Percentiles rank a stretch among this genome's conserved stretches.
phyloP scores from a whole-genome alignment of 2,797 vertebrate species.

The Pangasius mekongensis region DNA sequence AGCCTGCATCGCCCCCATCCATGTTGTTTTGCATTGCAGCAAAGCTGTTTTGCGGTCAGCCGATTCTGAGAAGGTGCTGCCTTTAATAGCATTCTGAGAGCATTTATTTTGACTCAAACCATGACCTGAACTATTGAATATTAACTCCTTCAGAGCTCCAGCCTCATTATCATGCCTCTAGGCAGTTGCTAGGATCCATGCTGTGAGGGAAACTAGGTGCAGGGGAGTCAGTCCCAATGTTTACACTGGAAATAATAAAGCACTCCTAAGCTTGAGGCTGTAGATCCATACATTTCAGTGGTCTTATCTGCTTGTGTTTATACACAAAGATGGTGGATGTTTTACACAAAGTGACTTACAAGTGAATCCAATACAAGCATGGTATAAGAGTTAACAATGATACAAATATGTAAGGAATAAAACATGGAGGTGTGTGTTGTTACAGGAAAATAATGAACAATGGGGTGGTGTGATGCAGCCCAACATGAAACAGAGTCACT shows the following conservation, averaged over 20 bases:
- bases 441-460: background rate
- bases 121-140: slow-evolving; percentile 1
- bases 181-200: slow-evolving; percentile 50
- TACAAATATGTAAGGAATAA: background rate
- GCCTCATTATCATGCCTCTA: slow-evolving; percentile 3
- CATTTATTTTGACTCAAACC: background rate
- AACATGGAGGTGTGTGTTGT: background rate
- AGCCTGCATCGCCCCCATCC: slow-evolving; percentile 34
- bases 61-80: background rate
- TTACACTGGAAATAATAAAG: slow-evolving; percentile 65
- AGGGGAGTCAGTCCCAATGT: slow-evolving; percentile 70
- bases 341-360: background rate
- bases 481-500: background rate
- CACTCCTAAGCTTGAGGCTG: background rate
- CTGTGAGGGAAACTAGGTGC: background rate
- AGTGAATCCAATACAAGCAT: background rate
- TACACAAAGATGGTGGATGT: background rate
- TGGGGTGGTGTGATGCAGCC: background rate
- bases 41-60: slow-evolving; percentile 46
- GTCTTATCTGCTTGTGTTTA: background rate
- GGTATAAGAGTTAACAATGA: background rate
- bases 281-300: background rate
- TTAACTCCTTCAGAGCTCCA: background rate
- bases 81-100: background rate
- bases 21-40: slow-evolving; percentile 44